These are phyloP conservation scores for Pelecanus crispus DNA, from an alignment of 2,113 vertebrate species.

Conservation along the genomic window DNA sequence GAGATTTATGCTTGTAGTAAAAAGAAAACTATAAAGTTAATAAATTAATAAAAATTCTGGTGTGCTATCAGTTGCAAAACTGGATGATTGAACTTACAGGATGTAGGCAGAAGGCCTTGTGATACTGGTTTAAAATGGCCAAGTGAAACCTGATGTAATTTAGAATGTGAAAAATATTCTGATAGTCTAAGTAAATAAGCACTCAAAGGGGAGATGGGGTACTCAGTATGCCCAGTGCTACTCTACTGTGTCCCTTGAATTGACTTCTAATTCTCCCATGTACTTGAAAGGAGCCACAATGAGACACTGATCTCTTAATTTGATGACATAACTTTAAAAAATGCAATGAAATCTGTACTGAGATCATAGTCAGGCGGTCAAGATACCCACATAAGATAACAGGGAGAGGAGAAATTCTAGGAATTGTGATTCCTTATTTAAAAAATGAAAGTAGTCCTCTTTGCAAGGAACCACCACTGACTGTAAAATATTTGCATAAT, in stretches of 20 bases:
- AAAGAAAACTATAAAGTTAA: not conserved
- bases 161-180: not conserved
- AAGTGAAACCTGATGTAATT: not conserved
- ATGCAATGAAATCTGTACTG: not conserved
- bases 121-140: not conserved
- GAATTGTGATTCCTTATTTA: not conserved
- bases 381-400: not conserved
- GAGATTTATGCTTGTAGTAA: not conserved
- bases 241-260: not conserved
- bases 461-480: not conserved
- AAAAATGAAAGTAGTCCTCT: not conserved
- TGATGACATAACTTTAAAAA: not conserved
- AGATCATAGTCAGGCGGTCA: not conserved
- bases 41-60: not conserved
- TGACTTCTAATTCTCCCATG: not conserved
- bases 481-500: not conserved
- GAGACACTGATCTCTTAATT: not conserved
- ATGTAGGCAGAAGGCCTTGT: not conserved
- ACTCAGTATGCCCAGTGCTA: not conserved
- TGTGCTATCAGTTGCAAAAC: not conserved
- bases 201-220: not conserved
- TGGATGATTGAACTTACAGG: not conserved
- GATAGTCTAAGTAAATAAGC: not conserved
- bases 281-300: not conserved
- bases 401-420: not conserved